Evolutionary conservation across 2,888 invertebrate genomes (phyloP), one percentile per base, ranked within the genome.

Genomic region (Morpho achilles): DNA sequence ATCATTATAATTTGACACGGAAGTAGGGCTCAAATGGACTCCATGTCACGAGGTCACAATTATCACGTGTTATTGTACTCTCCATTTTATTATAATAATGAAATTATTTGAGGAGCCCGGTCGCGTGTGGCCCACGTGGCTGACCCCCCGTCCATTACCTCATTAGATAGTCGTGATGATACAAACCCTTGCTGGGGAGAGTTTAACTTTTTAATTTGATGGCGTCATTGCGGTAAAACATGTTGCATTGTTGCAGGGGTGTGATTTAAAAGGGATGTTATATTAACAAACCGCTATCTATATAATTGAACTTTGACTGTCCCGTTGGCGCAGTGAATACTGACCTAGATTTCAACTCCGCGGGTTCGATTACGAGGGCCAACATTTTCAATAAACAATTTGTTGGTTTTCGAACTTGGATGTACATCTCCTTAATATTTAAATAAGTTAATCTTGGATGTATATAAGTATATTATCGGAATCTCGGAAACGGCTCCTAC

Each of bases 21-120:
- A 61, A 59, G 49, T 53, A 44, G 50, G 43, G 50, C 55, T 52
- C 53, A 52, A 57, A 53, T 50, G 56, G 57, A 70, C 60, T 66
- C 63, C 67, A 66, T 63, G 69, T 70, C 67, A 70, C 60, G 71
- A 75, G 80, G 76, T 75, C 73, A 71, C 69, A 65, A 72, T 71
- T 72, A 76, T 75, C 67, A 85, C 84, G 84, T 81, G 84, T 74
- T 81, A 73, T 87, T 85, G 86, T 59, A 60, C 84, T 82, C 82
- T 86, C 73, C 75, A 74, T 84, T 87, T 86, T 84, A 86, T 87
- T 86, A 82, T 82, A 80, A 85, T 85, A 88, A 87, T 87, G 81
- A 84, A 87, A 87, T 86, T 84, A 88, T 86, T 74, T 75, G 72
- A 69, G 71, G 70, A 70, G 67, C 68, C 72, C 74, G 77, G 74